Base-by-base conservation (phyloP, 2,113 vertebrate species). In the Lepus americanus region DNA sequence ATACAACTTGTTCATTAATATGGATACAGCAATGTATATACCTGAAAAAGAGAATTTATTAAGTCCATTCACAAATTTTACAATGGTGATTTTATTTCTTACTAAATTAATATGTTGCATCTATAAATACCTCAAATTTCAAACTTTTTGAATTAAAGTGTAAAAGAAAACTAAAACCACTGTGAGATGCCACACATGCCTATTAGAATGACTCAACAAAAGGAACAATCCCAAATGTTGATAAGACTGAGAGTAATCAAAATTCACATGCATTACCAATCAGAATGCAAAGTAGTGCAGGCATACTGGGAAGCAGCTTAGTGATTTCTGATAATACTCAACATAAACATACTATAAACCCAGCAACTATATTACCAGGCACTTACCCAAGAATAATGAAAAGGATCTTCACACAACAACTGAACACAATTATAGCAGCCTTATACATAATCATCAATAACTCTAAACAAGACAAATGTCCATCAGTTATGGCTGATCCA, bases 141-240 rank as follows among this genome's bases (percentile, higher is more conserved):
- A 70, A 76, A 39, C 74, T 9, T 79, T 90, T 84, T 51, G 2
- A 4, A 39, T 36, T 85, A 80, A 92, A 72, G 67, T 63, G 8
- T 80, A 82, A 87, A 84, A 93, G 13, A 79, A 83, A 96, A 80
- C 53, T 86, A 80, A 94, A 94, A 77, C 17, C 27, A 66, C 9
- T 55, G 55, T 49, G 7, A 94, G 23, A 78, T 73, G 9, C 3
- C 14, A 9, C 27, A 13, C 9, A n/a, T 72, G 66, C 22, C 53
- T 83, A n/a, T 74, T 79, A 86, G 23, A 89, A 83, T 61, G 72
- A 81, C 3, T 94, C 17, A 79, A 89, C 31, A 80, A 5, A 13
- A 63, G 14, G 5, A n/a, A 74, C 14, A 67, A 4, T 39, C 87
- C 13, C 17, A 76, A 81, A 33, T 36, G 11, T 17, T 89, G 53